These are phyloP conservation scores for Rhynchophorus ferrugineus DNA, from an alignment of 1,140 invertebrate genomes.

Conservation along the genomic window DNA sequence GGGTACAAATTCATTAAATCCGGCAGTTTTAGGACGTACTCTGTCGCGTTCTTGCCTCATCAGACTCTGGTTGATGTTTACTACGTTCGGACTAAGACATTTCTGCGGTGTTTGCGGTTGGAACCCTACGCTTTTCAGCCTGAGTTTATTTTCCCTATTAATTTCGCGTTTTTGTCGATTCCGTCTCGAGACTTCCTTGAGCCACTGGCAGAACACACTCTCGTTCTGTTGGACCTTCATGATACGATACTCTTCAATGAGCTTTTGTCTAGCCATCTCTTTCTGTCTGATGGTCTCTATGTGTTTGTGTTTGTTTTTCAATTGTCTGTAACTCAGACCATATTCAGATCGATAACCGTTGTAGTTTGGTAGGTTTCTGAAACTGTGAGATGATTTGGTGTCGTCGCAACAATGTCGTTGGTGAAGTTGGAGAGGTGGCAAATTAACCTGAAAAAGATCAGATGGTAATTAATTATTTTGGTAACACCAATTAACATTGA, in stretches of 20 bases:
- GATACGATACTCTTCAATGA: conserved; percentile 32
- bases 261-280: conserved; percentile 28
- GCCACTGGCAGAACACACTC: conserved; percentile 37
- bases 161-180: conserved; percentile 19
- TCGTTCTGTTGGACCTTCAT: conserved; percentile 37
- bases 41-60: conserved; percentile 13
- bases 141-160: conserved; percentile 16
- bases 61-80: conserved; percentile 7
- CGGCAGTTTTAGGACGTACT: conserved; percentile 32
- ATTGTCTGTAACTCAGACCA: conserved; percentile 32
- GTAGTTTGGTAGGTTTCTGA: conserved; percentile 34
- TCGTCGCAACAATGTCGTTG: conserved; percentile 36
- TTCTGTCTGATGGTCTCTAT: conserved; percentile 29
- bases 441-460: conserved; percentile 5
- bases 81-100: conserved; percentile 4
- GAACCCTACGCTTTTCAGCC: conserved; percentile 1
- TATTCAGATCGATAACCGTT: conserved; percentile 37
- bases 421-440: conserved; percentile 33
- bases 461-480: not conserved
- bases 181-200: conserved; percentile 32
- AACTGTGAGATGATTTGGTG: conserved; percentile 20
- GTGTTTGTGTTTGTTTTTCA: conserved; percentile 28
- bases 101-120: not conserved
- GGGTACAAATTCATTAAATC: conserved; percentile 22
- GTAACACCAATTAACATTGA: not conserved